Percentiles rank a stretch among this genome's conserved stretches.
These are phyloP conservation scores for Phenganax subtilis DNA, from an alignment of 92 coral and sea anemone genomes.

Conservation along the genomic window DNA sequence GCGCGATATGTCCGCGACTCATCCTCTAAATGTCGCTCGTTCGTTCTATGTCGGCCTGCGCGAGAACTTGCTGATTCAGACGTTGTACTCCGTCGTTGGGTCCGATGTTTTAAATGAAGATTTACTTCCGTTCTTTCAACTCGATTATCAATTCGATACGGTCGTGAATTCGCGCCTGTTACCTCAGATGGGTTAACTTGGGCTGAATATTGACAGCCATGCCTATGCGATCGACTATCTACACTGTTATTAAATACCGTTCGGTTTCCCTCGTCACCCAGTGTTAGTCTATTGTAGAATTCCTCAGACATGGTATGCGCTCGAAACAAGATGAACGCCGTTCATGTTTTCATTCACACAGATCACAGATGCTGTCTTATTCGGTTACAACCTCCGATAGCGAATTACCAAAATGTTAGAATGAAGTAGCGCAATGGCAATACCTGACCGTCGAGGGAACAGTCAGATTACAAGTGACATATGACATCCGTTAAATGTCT, in stretches of 20 bases:
- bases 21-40: constrained; percentile 31
- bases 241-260: constrained; percentile 29
- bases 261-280: constrained; percentile 40
- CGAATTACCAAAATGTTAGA: background rate
- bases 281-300: constrained; percentile 39
- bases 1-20: constrained; percentile 10
- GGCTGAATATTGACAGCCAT: constrained; percentile 32
- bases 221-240: constrained; percentile 36
- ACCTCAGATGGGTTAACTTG: constrained; percentile 34
- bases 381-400: background rate
- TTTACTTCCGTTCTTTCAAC: constrained; percentile 45
- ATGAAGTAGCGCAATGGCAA: constrained; percentile 15
- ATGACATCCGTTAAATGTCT: constrained; percentile 43
- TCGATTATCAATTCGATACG: constrained; percentile 44
- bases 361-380: background rate
- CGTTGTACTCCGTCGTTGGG: constrained; percentile 29
- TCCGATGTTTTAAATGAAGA: constrained; percentile 42
- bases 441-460: constrained; percentile 20
- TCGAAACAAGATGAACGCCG: constrained; percentile 25
- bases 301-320: constrained; percentile 45
- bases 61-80: constrained; percentile 38
- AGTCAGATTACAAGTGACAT: constrained; percentile 44
- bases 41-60: constrained; percentile 30
- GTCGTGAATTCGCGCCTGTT: constrained; percentile 37
- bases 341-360: constrained; percentile 35